Evolutionary conservation across 2,888 invertebrate genomes (phyloP), one percentile per base, ranked within the genome.

Genomic region (Perdita meconis): DNA sequence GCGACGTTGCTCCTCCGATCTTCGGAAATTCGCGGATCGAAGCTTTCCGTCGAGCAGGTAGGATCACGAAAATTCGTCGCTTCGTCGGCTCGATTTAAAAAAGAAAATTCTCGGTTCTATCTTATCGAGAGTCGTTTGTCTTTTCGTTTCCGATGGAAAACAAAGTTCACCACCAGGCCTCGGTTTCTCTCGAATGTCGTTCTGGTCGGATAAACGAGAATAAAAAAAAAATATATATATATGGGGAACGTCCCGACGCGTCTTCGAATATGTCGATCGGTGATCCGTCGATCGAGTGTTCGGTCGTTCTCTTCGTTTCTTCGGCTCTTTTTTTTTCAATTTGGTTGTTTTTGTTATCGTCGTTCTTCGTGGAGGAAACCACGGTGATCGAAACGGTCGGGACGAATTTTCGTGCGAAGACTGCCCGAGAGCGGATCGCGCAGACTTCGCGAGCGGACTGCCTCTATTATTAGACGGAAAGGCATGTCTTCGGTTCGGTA

Each of bases 391-490:
- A 78, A 87, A 88, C 86, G 84, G 86, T 88, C 88, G 88, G 86
- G 89, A 84, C 87, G 87, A 87, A 86, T 86, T 87, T 86, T 86
- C 86, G 86, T 81, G 81, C 80, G 83, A 86, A 84, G 85, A 85
- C 85, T 84, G 82, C 78, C n/a, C 79, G 79, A 65, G 82, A 79
- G 77, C 76, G 78, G 69, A 83, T 81, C 84, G 80, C 80, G 77
- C 82, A 78, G 63, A 85, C 85, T 80, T 83, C 71, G 82, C 81
- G 85, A 82, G 82, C 80, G 78, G 77, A 68, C 81, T 78, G 68
- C 12, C 81, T 87, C 90, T 91, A 91, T 90, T 90, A 88, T 90
- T 91, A 91, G 90, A 82, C 78, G 70, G n/a, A 83, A 76, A 85
- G 82, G 83, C 85, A 84, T 83, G 85, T 87, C 87, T 88, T 86